Conservation (phyloP, 2,797 vertebrate species). For the Emys orbicularis region DNA sequence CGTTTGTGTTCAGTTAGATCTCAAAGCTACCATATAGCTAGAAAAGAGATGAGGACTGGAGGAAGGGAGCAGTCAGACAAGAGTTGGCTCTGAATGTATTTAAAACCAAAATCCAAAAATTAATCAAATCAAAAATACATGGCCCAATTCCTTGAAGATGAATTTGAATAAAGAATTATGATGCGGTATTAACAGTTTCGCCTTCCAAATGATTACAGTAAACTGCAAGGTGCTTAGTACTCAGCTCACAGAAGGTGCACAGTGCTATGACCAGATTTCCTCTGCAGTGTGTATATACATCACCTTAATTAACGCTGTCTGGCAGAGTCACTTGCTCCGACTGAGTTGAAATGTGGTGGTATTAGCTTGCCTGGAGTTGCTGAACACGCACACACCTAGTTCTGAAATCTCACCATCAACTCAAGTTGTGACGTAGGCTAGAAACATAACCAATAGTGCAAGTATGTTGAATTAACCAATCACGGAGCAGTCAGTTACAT, state of each 20-base stretch:
- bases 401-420: not conserved
- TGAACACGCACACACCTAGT: conserved; percentile 46
- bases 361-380: conserved; percentile 29
- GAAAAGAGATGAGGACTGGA: conserved; percentile 50
- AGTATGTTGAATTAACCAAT: conserved; percentile 18
- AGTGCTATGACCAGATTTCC: not conserved
- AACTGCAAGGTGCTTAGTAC: conserved; percentile 32
- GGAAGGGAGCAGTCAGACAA: conserved; percentile 52
- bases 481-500: conserved; percentile 22
- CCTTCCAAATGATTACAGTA: conserved; percentile 55
- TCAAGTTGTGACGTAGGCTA: conserved; percentile 23
- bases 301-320: conserved; percentile 25
- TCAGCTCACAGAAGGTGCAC: not conserved
- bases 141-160: conserved; percentile 53
- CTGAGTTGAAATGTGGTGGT: conserved; percentile 2
- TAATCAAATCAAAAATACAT: not conserved
- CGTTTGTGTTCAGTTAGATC: conserved; percentile 50
- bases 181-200: conserved; percentile 60
- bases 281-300: not conserved
- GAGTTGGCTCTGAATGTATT: conserved; percentile 68
- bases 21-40: conserved; percentile 49
- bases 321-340: not conserved
- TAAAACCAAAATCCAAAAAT: conserved; percentile 25
- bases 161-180: conserved; percentile 49
- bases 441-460: conserved; percentile 31